Evolutionary conservation across 2,888 invertebrate species (phyloP).

Genomic region (Tenthredo distinguenda): DNA sequence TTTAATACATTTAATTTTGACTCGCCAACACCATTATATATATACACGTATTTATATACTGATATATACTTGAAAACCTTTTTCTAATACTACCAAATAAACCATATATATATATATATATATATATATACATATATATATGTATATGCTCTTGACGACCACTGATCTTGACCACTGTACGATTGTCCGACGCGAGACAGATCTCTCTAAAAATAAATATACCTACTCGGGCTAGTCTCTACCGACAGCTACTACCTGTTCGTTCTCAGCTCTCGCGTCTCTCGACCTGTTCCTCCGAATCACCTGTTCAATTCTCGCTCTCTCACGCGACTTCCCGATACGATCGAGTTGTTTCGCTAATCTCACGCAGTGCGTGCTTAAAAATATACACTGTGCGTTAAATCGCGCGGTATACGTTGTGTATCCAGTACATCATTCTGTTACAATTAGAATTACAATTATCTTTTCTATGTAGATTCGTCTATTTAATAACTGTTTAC

Average conservation of each 20-base stretch:
- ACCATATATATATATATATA: not conserved
- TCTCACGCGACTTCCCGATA: slow-evolving; percentile 15
- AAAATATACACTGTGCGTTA: not conserved
- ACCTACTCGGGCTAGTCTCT: slow-evolving; percentile 29
- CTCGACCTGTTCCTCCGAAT: slow-evolving; percentile 48
- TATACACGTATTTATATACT: not conserved
- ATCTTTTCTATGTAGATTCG: not conserved
- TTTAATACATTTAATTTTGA: not conserved
- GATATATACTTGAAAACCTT: not conserved
- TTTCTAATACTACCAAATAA: not conserved
- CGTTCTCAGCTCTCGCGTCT: not conserved
- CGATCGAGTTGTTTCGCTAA: not conserved
- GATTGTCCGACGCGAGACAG: slow-evolving; percentile 27
- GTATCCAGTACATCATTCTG: not conserved
- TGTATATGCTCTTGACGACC: not conserved
- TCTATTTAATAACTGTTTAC: not conserved
- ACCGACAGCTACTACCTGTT: slow-evolving; percentile 45
- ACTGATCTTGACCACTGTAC: slow-evolving; percentile 44
- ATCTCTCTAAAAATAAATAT: slow-evolving; percentile 46
- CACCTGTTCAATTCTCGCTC: slow-evolving; percentile 45
- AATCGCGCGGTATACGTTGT: not conserved
- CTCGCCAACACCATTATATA: not conserved
- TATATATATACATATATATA: not conserved
- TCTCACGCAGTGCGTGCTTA: not conserved
- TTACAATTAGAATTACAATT: not conserved